Evolutionary conservation across 1,140 invertebrate genomes (phyloP), one percentile per base, ranked within the genome.

Genomic region (Limonius californicus): DNA sequence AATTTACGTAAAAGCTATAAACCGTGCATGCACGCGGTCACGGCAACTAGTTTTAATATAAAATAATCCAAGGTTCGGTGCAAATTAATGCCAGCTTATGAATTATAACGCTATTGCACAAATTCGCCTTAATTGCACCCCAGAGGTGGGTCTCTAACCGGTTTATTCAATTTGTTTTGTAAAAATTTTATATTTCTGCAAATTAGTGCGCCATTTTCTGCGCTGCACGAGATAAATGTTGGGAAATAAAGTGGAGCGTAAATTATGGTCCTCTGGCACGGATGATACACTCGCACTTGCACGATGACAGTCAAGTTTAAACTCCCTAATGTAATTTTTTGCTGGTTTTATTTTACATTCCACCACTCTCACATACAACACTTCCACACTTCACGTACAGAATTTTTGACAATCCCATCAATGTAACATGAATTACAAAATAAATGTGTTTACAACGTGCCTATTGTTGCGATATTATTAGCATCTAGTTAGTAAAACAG

Each of bases 31-130:
- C 42, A 45, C 42, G 42, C 42, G 42, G 42, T 45, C 42, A 45
- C 12, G 42, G 42, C 12, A 45, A 45, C 42, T 45, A 45, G 42
- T 45, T 45, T 45, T 45, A 45, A 45, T 45, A 45, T 45, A 45
- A 45, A 45, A 45, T 45, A 45, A 45, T 45, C 42, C 42, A 45
- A 45, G 42, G 42, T 45, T 45, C 42, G 42, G 42, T 18, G 42
- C 42, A 12, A 45, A 45, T 45, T 45, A 45, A 45, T 45, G 42
- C 42, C 42, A 45, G n/a, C n/a, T 45, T 45, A 45, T 45, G 14
- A 45, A 45, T 45, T 45, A 45, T 45, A 15, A n/a, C 12, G 42
- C 42, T 45, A 45, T 45, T 45, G 42, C 42, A 45, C 42, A 45
- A 45, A 45, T 45, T 45, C 42, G 42, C 42, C 16, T 45, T 45